Evolutionary conservation across 1,140 invertebrate genomes (phyloP).

Genomic region (Scaptodrosophila lebanonensis): DNA sequence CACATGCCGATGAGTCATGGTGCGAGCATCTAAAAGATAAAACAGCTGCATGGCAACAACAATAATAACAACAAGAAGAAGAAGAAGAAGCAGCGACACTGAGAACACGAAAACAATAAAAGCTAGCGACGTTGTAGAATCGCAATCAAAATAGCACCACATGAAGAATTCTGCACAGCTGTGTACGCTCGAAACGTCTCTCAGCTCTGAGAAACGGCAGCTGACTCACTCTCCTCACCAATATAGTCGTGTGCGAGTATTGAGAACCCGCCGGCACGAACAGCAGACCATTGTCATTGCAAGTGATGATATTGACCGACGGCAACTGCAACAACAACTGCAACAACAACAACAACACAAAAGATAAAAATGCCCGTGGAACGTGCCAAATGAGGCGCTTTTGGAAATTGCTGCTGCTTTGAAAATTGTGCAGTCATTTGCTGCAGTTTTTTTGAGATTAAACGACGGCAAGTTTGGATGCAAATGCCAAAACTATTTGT

Average conservation of each 20-base stretch:
- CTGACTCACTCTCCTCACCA: constrained; percentile 10
- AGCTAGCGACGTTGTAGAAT: constrained; percentile 25
- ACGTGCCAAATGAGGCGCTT: constrained; percentile 44
- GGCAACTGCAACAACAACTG: no score
- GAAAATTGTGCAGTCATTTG: no score
- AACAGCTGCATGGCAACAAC: constrained; percentile 60
- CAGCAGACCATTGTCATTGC: no score
- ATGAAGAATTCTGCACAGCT: constrained; percentile 58
- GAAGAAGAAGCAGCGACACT: constrained; percentile 8
- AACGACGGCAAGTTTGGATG: no score
- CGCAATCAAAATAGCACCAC: constrained; percentile 66
- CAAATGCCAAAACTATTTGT: constrained; percentile 25
- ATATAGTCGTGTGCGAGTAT: no score
- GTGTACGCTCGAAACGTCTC: no score
- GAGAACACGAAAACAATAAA: constrained; percentile 25
- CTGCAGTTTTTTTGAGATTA: no score
- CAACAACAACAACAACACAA: no score
- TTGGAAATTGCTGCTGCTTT: no score
- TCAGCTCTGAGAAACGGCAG: no score
- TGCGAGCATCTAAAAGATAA: constrained; percentile 65
- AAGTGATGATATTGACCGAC: no score
- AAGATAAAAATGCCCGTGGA: constrained; percentile 32
- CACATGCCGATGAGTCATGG: constrained; percentile 47
- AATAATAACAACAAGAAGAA: neutral
- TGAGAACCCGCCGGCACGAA: no score